A percentile compares a stretch with the other conserved stretches of the same genome.
Conservation (phyloP, 2,888 invertebrate genomes). For the Hypsopygia costalis region DNA sequence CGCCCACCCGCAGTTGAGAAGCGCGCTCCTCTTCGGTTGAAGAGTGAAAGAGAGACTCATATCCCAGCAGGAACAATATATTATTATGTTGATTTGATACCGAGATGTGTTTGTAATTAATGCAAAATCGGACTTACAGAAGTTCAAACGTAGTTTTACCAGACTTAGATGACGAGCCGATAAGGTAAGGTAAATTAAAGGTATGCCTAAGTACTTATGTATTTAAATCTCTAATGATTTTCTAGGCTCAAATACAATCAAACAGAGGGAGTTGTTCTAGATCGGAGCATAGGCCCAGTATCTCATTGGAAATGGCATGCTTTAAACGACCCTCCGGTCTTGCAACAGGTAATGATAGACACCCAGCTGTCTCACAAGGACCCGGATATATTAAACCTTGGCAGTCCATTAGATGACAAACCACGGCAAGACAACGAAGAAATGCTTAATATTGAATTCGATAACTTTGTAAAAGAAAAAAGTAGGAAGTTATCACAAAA, state of each 20-base stretch:
- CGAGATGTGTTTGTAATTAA: too few species aligned
- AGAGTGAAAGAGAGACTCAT: too few species aligned
- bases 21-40: too few species aligned
- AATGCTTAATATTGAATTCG: constrained; percentile 68
- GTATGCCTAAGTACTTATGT: too few species aligned
- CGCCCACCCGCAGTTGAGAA: too few species aligned
- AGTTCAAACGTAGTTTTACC: too few species aligned
- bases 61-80: too few species aligned
- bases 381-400: constrained; percentile 50
- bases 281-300: constrained; percentile 58
- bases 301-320: constrained; percentile 74
- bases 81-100: too few species aligned
- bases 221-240: constrained; percentile 6
- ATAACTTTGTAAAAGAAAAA: constrained; percentile 68
- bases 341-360: constrained; percentile 72
- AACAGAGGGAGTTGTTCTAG: constrained; percentile 66
- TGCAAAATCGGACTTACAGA: too few species aligned
- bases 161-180: too few species aligned
- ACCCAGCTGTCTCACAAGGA: constrained; percentile 64
- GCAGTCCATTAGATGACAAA: constrained; percentile 27
- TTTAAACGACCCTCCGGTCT: constrained; percentile 64
- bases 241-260: constrained; percentile 69
- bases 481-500: constrained; percentile 55
- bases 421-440: constrained; percentile 54
- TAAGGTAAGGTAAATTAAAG: too few species aligned